A percentile compares a stretch with the other conserved stretches of the same genome.
phyloP scores from a whole-genome alignment of 2,113 vertebrate species.

The Phoxinus phoxinus region DNA sequence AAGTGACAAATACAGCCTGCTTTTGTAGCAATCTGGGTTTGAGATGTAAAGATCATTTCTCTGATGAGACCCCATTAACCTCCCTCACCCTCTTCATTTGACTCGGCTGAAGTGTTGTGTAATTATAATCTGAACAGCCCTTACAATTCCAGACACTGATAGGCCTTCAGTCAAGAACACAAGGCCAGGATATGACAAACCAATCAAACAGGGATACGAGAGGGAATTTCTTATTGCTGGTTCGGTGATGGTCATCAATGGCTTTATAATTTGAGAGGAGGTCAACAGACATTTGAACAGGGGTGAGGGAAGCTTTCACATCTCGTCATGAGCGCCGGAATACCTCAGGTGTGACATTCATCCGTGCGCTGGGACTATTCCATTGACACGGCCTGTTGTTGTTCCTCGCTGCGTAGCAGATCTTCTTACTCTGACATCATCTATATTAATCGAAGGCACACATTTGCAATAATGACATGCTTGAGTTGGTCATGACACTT shows the following conservation, averaged over 20 bases:
- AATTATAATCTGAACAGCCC: conserved; percentile 49
- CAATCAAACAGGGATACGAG: not conserved
- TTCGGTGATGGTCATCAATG: not conserved
- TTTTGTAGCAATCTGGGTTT: conserved; percentile 38
- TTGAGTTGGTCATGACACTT: conserved; percentile 3
- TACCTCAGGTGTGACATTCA: conserved; percentile 33
- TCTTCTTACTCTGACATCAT: conserved; percentile 31
- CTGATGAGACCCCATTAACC: conserved; percentile 49
- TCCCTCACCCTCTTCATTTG: conserved; percentile 23
- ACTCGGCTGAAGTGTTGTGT: conserved; percentile 41
- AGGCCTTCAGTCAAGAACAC: conserved; percentile 27
- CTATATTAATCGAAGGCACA: conserved; percentile 32
- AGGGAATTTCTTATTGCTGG: not conserved
- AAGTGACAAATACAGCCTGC: conserved; percentile 16
- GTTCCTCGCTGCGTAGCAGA: conserved; percentile 11
- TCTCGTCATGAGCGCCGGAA: conserved; percentile 39
- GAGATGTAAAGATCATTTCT: conserved; percentile 37
- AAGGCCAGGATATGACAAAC: conserved; percentile 5
- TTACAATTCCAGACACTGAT: conserved; percentile 10
- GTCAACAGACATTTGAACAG: conserved; percentile 29
- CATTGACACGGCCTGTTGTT: conserved; percentile 47
- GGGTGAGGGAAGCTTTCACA: conserved; percentile 39
- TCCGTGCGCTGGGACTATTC: conserved; percentile 36
- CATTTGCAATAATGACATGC: not conserved
- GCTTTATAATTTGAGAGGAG: conserved; percentile 16